Evolutionary conservation across 2,113 vertebrate genomes (phyloP).

Genomic region (Meles meles): DNA sequence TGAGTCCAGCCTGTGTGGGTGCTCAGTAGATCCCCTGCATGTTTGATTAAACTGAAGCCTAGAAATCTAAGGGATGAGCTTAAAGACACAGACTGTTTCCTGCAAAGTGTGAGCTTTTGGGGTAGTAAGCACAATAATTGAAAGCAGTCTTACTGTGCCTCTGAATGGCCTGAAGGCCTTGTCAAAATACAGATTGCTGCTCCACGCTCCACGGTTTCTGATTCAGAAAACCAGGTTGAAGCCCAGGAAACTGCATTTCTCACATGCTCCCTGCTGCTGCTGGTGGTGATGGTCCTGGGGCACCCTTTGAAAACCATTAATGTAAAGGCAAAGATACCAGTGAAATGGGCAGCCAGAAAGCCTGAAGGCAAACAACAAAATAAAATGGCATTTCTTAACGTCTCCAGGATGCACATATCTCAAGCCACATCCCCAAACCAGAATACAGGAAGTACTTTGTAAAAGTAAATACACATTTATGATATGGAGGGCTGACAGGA

Average conservation of each 20-base stretch:
- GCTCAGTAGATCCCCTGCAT: neutral
- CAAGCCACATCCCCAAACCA: neutral
- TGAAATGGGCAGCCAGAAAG: neutral
- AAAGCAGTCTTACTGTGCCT: neutral
- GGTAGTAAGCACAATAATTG: neutral
- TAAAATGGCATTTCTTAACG: neutral
- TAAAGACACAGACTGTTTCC: neutral
- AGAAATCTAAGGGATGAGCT: neutral
- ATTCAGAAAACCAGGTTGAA: neutral
- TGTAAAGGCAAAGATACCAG: neutral
- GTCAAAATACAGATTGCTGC: neutral
- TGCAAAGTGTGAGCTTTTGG: neutral
- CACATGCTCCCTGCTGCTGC: neutral
- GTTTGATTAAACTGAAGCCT: neutral
- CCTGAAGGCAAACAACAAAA: neutral
- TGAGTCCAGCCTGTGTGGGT: neutral
- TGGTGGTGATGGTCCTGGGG: neutral
- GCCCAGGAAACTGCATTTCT: neutral
- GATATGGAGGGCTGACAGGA: constrained; percentile 28
- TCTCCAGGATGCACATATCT: neutral
- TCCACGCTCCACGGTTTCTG: neutral
- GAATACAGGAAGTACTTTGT: neutral
- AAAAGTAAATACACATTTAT: neutral
- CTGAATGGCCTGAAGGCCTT: neutral
- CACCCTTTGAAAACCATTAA: neutral